A percentile compares a stretch with the other conserved stretches of the same genome.
Evolutionary conservation across 1,140 invertebrate species (phyloP).

Genomic region (Drosophila nasuta): DNA sequence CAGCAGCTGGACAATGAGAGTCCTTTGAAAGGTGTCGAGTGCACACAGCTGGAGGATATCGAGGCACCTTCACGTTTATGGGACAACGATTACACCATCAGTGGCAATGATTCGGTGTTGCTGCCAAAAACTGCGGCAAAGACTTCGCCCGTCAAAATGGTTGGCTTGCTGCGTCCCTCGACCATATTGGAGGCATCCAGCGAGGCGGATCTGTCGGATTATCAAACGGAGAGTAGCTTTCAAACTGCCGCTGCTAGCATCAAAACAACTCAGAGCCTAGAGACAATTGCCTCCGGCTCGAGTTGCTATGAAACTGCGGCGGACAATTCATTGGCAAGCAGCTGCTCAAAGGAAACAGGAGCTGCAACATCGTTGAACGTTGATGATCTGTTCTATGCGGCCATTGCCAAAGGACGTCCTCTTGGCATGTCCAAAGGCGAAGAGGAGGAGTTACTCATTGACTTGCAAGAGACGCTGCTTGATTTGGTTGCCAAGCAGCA

Average conservation of each 20-base stretch:
- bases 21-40: constrained; percentile 65
- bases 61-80: constrained; percentile 77
- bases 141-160: constrained; percentile 78
- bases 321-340: constrained; percentile 55
- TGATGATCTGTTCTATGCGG: constrained; percentile 71
- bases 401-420: constrained; percentile 62
- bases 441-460: constrained; percentile 50
- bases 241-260: constrained; percentile 53
- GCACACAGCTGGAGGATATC: constrained; percentile 77
- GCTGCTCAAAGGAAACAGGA: constrained; percentile 17
- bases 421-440: constrained; percentile 50
- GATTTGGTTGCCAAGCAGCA: constrained; percentile 36
- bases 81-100: constrained; percentile 58
- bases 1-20: constrained; percentile 59
- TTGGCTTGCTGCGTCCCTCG: constrained; percentile 75
- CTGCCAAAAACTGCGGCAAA: constrained; percentile 18
- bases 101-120: constrained; percentile 37
- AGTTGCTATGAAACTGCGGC: constrained; percentile 76
- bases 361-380: constrained; percentile 43
- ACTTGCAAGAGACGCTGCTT: constrained; percentile 54
- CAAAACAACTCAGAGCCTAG: constrained; percentile 31
- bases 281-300: constrained; percentile 52
- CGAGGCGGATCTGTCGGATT: constrained; percentile 46
- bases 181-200: constrained; percentile 73
- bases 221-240: constrained; percentile 60